Conservation (phyloP, 1,140 invertebrate species). For the Drosophila erecta region DNA sequence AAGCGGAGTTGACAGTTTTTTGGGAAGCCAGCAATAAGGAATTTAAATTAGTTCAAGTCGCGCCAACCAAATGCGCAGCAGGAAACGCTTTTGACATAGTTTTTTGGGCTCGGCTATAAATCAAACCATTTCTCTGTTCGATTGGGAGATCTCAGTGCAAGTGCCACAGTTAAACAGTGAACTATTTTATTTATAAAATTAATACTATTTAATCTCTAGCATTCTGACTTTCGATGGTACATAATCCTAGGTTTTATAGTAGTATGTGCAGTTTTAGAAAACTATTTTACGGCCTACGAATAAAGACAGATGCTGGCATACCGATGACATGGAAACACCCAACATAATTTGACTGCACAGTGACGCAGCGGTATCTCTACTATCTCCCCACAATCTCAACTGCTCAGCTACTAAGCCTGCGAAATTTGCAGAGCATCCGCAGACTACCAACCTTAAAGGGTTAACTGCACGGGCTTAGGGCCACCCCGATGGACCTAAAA, state of each 20-base stretch:
- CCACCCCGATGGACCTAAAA: conserved; percentile 26
- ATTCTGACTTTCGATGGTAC: background rate
- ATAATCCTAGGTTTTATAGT: background rate
- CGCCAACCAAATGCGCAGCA: conserved; percentile 55
- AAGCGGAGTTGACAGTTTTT: conserved; percentile 59
- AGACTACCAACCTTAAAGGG: conserved; percentile 40
- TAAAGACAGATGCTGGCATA: conserved; percentile 3
- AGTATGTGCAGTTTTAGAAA: background rate
- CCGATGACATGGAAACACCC: background rate
- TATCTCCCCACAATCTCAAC: conserved; percentile 23
- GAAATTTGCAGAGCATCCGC: background rate
- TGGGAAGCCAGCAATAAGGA: conserved; percentile 54
- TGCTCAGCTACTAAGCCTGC: conserved; percentile 1
- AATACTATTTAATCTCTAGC: too few relatives aligned
- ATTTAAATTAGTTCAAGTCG: conserved; percentile 72
- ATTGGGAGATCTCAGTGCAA: background rate
- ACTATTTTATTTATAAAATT: too few relatives aligned
- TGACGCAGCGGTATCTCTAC: conserved; percentile 17
- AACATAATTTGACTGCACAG: background rate
- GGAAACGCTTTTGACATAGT: conserved; percentile 75
- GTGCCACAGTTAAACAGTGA: too few relatives aligned
- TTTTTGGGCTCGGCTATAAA: conserved; percentile 58
- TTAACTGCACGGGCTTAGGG: conserved; percentile 13
- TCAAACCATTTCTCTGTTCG: conserved; percentile 24
- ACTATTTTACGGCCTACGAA: background rate